Base-by-base conservation (phyloP, 2,888 invertebrate species). In the Drosophila melanocephala region DNA sequence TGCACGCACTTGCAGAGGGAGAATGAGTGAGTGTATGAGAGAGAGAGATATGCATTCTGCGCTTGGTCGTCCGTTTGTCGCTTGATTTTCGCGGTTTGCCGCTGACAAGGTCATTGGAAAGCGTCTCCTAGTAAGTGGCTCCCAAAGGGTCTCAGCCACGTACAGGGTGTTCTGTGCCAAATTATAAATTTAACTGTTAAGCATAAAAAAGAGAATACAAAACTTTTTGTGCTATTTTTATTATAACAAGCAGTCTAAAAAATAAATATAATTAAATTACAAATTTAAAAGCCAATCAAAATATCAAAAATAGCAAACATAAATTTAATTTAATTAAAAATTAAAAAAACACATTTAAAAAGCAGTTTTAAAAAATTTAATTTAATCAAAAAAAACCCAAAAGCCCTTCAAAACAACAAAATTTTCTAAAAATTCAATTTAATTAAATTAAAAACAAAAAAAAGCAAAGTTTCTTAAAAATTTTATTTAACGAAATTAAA, bases 51-150 rank as follows among this genome's bases (percentile, higher is more conserved):
- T n/a, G 26, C 16, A 9, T 26, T 47, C 47, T 47, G 47, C 26
- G 26, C 9, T 16, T 28, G 16, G 26, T 47, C 12, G 7, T 2
- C 14, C 16, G 26, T 16, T 47, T 16, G 26, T 22, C 9, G 16
- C 16, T 56, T 61, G 52, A 42, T 56, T 65, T 72, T 68, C 39
- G 69, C 72, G 66, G 72, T 16, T 72, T 72, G 71, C 56, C 66
- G 60, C 60, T 57, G 50, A 65, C 91, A 92, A 92, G 92, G 92
- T 77, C 87, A 91, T 69, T 87, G 92, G 91, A 91, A 92, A 57
- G 37, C 55, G 72, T 71, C 75, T 78, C 71, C 78, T 73, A 82
- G 65, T 37, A 62, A 63, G 33, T 63, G 69, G 75, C 75, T 86
- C 75, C 72, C 52, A 64, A 75, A 80, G 81, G 75, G 77, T 76